These are phyloP conservation scores for Stratiolaelaps scimitus DNA, from an alignment of 1,140 invertebrate species.

Conservation along the genomic window DNA sequence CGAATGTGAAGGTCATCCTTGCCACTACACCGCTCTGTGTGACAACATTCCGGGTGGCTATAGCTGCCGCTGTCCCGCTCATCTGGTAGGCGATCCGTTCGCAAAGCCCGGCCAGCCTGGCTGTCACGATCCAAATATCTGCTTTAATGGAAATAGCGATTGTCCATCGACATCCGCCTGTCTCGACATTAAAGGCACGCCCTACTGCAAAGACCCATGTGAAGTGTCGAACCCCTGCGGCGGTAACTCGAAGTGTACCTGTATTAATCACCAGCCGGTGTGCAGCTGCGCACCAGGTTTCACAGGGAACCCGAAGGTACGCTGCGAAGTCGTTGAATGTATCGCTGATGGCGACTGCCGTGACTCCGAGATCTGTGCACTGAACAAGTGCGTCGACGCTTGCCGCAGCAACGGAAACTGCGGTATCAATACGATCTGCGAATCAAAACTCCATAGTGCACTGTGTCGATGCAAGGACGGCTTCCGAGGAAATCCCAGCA, in stretches of 20 bases:
- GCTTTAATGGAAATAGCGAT: constrained; percentile 56
- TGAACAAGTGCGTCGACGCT: constrained; percentile 63
- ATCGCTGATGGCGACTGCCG: constrained; percentile 64
- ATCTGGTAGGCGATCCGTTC: constrained; percentile 60
- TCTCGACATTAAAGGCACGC: constrained; percentile 35
- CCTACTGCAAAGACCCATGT: constrained; percentile 58
- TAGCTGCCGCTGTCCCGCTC: constrained; percentile 48
- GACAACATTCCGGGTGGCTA: constrained; percentile 62
- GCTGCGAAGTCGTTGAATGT: constrained; percentile 52
- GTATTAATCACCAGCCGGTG: constrained; percentile 42
- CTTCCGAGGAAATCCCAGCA: constrained; percentile 29
- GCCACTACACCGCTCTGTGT: constrained; percentile 40
- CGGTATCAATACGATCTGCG: constrained; percentile 21
- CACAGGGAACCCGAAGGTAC: constrained; percentile 38
- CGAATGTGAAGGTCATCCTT: constrained; percentile 36
- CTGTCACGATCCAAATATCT: constrained; percentile 37
- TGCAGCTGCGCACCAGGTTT: constrained; percentile 40
- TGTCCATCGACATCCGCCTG: constrained; percentile 60
- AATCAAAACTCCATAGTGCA: constrained; percentile 8
- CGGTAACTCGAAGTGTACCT: constrained; percentile 59
- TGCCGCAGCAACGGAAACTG: constrained; percentile 43
- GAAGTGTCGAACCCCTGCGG: constrained; percentile 59
- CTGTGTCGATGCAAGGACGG: constrained; percentile 34
- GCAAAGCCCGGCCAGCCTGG: constrained; percentile 34
- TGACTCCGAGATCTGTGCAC: constrained; percentile 57